These are phyloP conservation scores for Sander lucioperca DNA, from an alignment of 2,113 vertebrate species.

Conservation along the genomic window DNA sequence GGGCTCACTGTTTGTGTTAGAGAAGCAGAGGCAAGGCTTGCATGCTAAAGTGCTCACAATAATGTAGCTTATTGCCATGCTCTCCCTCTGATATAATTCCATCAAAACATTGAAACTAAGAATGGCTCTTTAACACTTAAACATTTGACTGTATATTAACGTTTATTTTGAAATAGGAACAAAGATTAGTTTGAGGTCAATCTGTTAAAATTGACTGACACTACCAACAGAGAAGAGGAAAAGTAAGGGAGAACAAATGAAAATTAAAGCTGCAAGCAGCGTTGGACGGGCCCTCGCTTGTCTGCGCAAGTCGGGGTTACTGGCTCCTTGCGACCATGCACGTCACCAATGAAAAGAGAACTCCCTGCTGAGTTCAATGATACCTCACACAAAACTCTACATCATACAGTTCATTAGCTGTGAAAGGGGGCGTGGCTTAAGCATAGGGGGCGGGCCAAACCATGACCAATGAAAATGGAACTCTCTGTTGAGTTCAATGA, in stretches of 20 bases:
- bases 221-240: not conserved
- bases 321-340: too few species aligned
- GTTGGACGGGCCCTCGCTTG: too few species aligned
- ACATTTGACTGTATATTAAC: not conserved
- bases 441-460: too few species aligned
- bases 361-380: too few species aligned
- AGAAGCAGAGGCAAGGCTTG: not conserved
- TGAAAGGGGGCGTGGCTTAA: too few species aligned
- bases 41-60: constrained; percentile 21
- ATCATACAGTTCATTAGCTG: too few species aligned
- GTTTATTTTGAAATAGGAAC: not conserved
- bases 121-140: not conserved
- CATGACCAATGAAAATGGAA: too few species aligned
- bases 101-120: not conserved
- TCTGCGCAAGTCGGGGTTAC: too few species aligned
- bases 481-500: too few species aligned
- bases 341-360: too few species aligned
- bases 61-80: constrained; percentile 6
- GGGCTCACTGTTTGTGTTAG: not conserved
- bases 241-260: not conserved
- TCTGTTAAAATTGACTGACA: not conserved
- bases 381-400: too few species aligned
- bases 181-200: not conserved
- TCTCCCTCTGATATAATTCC: not conserved
- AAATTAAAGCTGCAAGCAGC: not conserved